A percentile compares a stretch with the other conserved stretches of the same genome.
phyloP scores from a whole-genome alignment of 1,140 invertebrate species.

The Patella vulgata region DNA sequence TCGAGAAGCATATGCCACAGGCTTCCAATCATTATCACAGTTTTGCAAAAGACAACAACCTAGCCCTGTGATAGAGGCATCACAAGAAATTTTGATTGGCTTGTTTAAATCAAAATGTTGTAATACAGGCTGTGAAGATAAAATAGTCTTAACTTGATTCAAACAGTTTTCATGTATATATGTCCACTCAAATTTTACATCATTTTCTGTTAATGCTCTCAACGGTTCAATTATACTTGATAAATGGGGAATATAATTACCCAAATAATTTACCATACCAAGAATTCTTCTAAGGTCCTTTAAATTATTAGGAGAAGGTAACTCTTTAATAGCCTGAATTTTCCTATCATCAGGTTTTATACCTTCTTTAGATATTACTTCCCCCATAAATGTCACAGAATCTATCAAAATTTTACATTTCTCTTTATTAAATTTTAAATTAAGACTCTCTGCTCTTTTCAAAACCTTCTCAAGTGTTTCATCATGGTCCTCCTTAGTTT shows the following conservation, averaged over 20 bases:
- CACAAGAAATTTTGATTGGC: constrained; percentile 50
- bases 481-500: neutral
- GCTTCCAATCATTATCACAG: constrained; percentile 30
- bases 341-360: constrained; percentile 8
- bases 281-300: constrained; percentile 11
- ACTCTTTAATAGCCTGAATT: constrained; percentile 13
- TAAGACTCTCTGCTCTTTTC: neutral
- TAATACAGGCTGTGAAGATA: constrained; percentile 4
- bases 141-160: constrained; percentile 1
- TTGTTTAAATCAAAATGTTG: constrained; percentile 53
- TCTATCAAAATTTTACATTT: neutral
- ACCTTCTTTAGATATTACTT: constrained; percentile 6
- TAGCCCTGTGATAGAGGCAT: constrained; percentile 58
- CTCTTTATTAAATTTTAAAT: neutral
- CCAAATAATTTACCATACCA: constrained; percentile 7
- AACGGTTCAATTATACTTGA: constrained; percentile 46
- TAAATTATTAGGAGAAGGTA: constrained; percentile 6
- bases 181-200: constrained; percentile 19
- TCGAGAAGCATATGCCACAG: constrained; percentile 60
- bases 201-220: constrained; percentile 22
- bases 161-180: neutral
- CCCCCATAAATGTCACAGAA: neutral
- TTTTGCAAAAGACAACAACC: constrained; percentile 64
- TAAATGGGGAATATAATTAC: constrained; percentile 46
- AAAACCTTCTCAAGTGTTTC: neutral